A percentile compares a stretch with the other conserved stretches of the same genome.
Evolutionary conservation across 2,113 vertebrate genomes (phyloP).

Genomic region (Oryctolagus cuniculus): mOryCun1.1 NC_091439.1:6725501-6726000

Average conservation of each 20-base stretch:
- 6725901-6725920: not conserved
- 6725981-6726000: not conserved
- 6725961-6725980: not conserved
- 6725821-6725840: not conserved
- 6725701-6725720: not conserved
- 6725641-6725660: not conserved
- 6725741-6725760: not conserved
- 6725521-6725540: slow-evolving; percentile 74
- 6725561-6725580: slow-evolving; percentile 73
- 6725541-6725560: slow-evolving; percentile 71
- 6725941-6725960: not conserved
- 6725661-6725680: not conserved
- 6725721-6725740: not conserved
- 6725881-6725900: not conserved
- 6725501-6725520: slow-evolving; percentile 22
- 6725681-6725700: not conserved
- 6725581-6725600: slow-evolving; percentile 75
- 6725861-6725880: not conserved
- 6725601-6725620: slow-evolving; percentile 78
- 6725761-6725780: not conserved
- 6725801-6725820: not conserved
- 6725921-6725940: not conserved
- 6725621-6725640: slow-evolving; percentile 44
- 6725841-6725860: not conserved
- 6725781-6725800: not conserved